These are phyloP conservation scores for Polypedilum pembai DNA, from an alignment of 1,140 invertebrate species.

Conservation along the genomic window DNA sequence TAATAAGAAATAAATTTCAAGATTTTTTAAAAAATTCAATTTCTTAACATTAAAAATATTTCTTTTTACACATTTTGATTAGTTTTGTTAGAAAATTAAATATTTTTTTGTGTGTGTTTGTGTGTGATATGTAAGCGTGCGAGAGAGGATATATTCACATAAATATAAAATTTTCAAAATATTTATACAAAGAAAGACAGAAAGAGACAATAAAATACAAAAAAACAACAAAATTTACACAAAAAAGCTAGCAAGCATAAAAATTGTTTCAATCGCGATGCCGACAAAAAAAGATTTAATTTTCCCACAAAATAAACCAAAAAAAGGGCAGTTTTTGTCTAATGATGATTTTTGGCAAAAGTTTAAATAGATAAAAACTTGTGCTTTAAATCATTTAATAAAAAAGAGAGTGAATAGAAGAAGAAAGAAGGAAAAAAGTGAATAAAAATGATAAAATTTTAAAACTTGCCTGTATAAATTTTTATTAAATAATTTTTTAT, in stretches of 20 bases:
- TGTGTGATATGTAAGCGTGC: not conserved
- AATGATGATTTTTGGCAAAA: not conserved
- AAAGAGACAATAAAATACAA: not conserved
- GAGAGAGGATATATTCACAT: not conserved
- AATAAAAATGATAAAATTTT: not conserved
- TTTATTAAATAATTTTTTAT: not conserved
- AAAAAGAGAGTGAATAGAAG: too few relatives aligned
- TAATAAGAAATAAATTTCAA: slow-evolving; percentile 2
- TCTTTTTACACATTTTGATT: not conserved
- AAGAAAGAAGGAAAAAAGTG: too few relatives aligned
- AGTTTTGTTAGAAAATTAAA: slow-evolving; percentile 28
- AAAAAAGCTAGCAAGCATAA: not conserved
- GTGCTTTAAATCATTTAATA: too few relatives aligned
- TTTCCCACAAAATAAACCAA: slow-evolving; percentile 20
- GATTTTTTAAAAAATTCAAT: not conserved
- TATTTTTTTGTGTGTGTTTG: slow-evolving; percentile 21
- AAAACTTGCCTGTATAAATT: slow-evolving; percentile 24
- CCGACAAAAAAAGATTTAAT: slow-evolving; percentile 28
- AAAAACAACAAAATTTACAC: slow-evolving; percentile 16
- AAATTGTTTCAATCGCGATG: slow-evolving; percentile 24
- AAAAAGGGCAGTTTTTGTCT: not conserved
- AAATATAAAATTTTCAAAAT: slow-evolving; percentile 5
- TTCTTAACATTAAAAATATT: not conserved
- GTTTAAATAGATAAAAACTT: not conserved
- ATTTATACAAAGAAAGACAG: not conserved